Evolutionary conservation across 35 echinoderm and acorn worm genomes (phyloP), one percentile per base, ranked within the genome.

Genomic region (Amphiura filiformis): DNA sequence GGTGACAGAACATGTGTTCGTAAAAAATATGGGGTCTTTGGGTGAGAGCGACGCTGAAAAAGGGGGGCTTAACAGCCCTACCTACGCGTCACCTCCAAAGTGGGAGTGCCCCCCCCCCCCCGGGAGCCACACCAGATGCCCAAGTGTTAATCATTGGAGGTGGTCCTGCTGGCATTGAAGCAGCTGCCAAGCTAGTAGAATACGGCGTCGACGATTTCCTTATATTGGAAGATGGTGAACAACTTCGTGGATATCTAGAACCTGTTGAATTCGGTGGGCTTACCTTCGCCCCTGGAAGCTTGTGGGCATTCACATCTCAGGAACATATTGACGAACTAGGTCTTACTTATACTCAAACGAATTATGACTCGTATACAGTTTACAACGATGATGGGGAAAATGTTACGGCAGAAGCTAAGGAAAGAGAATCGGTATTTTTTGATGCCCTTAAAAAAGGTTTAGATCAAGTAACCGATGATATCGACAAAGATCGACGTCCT

Each of bases 171-270:
- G 88, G 88, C 23, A 35, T 89, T 13, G 39, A 80, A 31, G 88
- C 88, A 22, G 80, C 88, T 5, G 22, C 37, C 28, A 89, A 47
- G 26, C 32, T 89, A 13, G 23, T 64, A 14, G 79, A 89, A n/a
- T 23, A 82, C 22, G 81, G 65, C 36, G 44, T 90, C 26, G 39
- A 57, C 34, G 88, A 90, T 44, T 90, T 90, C 35, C 40, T 90
- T 22, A 84, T 90, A 34, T 41, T 90, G 26, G 88, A 90, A 90
- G 88, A 56, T n/a, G 39, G n/a, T 7, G 38, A 83, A n/a, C 88
- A 75, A 14, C 39, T 84, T 13, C 80, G 88, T 12, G 88, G 80
- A 12, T 80, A 80, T 26, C 23, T 90, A 0, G 37, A 37, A 36
- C n/a, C 61, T 18, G 75, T 82, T 32, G 33, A 40, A 22, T 90